Base-by-base conservation (phyloP, 1,140 invertebrate species). In the Hestina assimilis region DNA sequence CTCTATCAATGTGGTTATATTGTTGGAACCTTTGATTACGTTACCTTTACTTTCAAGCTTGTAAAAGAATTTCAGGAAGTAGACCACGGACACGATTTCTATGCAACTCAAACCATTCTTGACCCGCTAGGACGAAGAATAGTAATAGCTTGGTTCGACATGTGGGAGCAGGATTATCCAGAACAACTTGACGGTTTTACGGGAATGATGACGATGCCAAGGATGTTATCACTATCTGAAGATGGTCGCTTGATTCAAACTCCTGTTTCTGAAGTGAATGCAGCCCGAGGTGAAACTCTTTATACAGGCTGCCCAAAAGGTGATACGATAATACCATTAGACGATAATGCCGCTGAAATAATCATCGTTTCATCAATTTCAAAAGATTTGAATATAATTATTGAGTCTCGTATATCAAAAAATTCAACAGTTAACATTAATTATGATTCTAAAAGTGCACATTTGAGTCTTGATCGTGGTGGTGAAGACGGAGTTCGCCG, bases 81-180 rank as follows among this genome's bases (percentile, higher is more conserved):
- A 3, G 84, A 89, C 63, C 66, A 77, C 26, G 87, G 87, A 1
- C 82, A 86, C 53, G 84, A 89, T 51, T 77, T 83, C 51, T 89
- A 89, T 55, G 87, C 86, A 11, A 81, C 84, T 2, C 87, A 89
- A 59, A 79, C 73, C 20, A 63, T 79, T 28, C 23, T 74, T 14
- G 79, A 85, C 50, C 35, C 63, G 0, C 7, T 46, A 11, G 64
- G 68, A 4, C 58, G 75, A 6, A 71, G 85, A 57, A 57, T 88
- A 43, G 53, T 79, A 4, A 62, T 86, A 42, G 78, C 73, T 41
- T 89, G 87, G 87, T 43, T 79, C 21, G 76, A 79, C 59, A 87
- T 87, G 80, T 89, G 87, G 85, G 77, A 84, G 5, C 50, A 64
- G 5, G 51, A 58, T 8, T 87, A 87, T 50, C 78, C 83, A 8